A percentile compares a stretch with the other conserved stretches of the same genome.
Evolutionary conservation across 2,797 vertebrate genomes (phyloP).

Genomic region (Spinibarbus caldwelli): DNA sequence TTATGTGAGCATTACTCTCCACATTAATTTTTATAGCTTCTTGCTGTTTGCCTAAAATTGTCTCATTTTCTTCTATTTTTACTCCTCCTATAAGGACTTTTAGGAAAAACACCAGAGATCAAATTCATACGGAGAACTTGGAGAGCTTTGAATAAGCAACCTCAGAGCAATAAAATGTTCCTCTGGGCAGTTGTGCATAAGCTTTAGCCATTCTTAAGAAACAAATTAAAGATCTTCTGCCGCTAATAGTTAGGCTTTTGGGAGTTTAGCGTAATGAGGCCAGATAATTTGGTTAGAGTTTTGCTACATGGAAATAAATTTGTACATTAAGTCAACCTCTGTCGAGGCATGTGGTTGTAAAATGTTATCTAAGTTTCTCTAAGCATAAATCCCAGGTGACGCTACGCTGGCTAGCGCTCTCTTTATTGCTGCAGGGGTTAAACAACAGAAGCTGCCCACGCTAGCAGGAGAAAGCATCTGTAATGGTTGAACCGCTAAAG

Average conservation of each 20-base stretch:
- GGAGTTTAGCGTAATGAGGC: slow-evolving; percentile 70
- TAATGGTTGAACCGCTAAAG: not conserved
- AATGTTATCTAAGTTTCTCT: slow-evolving; percentile 49
- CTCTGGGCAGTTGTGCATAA: slow-evolving; percentile 13
- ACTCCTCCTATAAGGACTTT: not conserved
- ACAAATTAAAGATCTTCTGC: slow-evolving; percentile 74
- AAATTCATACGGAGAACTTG: not conserved
- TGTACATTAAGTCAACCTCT: slow-evolving; percentile 49
- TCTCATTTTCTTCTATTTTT: slow-evolving; percentile 9
- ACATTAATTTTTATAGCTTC: not conserved
- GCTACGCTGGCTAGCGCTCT: not conserved
- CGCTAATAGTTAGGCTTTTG: slow-evolving; percentile 72
- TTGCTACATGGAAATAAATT: slow-evolving; percentile 57
- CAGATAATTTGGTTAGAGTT: slow-evolving; percentile 72
- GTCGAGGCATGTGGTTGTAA: slow-evolving; percentile 63
- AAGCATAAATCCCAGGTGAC: not conserved
- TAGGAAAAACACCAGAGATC: not conserved
- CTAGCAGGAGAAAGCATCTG: not conserved
- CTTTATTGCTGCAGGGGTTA: slow-evolving; percentile 29
- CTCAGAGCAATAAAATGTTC: not conserved
- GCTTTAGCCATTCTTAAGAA: slow-evolving; percentile 56
- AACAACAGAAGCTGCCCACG: slow-evolving; percentile 9
- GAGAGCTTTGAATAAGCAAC: slow-evolving; percentile 9
- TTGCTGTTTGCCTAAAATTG: not conserved
- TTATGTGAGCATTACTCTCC: not conserved